Conservation (phyloP, 2,888 invertebrate genomes). For the Lagria hirta region DNA sequence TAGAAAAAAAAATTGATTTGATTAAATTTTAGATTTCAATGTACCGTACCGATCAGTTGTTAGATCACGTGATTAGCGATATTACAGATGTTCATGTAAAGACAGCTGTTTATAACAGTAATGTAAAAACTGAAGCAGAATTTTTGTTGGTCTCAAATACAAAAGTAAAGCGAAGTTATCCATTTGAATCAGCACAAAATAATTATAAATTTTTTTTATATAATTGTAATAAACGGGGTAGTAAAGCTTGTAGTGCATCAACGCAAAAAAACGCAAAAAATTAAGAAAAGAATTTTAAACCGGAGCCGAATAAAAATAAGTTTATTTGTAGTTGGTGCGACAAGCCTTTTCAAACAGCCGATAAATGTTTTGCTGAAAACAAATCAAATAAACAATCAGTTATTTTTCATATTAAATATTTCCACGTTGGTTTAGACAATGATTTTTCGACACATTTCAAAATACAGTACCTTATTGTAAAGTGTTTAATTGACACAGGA, state of each 20-base stretch:
- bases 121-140: slow-evolving; percentile 1
- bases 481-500: slow-evolving; percentile 17
- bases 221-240: slow-evolving; percentile 1
- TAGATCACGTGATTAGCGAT: slow-evolving; percentile 19
- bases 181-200: neutral
- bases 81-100: slow-evolving; percentile 3
- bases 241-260: neutral
- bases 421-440: slow-evolving; percentile 11
- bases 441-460: slow-evolving; percentile 15
- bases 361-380: slow-evolving; percentile 1
- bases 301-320: slow-evolving; percentile 5
- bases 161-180: slow-evolving; percentile 3
- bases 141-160: neutral
- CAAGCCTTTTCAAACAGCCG: neutral
- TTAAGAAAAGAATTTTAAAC: neutral
- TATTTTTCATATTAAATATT: slow-evolving; percentile 9
- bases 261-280: slow-evolving; percentile 3
- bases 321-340: neutral
- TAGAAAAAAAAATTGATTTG: neutral
- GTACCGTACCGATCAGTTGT: slow-evolving; percentile 6
- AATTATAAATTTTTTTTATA: slow-evolving; percentile 1
- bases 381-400: neutral
- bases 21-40: neutral
- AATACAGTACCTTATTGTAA: slow-evolving; percentile 2
- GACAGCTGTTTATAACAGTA: slow-evolving; percentile 7